These are phyloP conservation scores for Eidolon helvum DNA, from an alignment of 2,113 vertebrate species.

Conservation along the genomic window DNA sequence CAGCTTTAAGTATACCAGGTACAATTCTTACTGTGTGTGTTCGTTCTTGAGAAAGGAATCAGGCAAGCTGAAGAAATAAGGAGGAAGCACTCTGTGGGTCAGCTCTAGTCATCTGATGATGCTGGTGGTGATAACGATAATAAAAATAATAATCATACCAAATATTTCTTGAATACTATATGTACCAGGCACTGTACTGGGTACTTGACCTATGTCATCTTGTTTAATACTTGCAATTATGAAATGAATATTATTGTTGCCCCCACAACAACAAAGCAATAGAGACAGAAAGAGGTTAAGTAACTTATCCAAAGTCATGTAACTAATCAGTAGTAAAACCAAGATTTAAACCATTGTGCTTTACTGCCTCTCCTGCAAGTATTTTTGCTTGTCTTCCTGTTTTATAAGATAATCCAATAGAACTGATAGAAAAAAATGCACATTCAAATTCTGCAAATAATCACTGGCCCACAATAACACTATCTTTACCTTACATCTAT, in stretches of 20 bases:
- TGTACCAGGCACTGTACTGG: neutral
- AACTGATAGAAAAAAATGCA: neutral
- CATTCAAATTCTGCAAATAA: neutral
- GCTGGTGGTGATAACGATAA: neutral
- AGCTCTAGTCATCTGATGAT: neutral
- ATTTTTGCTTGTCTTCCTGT: neutral
- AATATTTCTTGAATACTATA: neutral
- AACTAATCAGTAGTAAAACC: neutral
- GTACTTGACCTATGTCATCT: neutral
- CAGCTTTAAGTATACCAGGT: conserved; percentile 93
- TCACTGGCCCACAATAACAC: neutral
- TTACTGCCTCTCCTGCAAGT: neutral
- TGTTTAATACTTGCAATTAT: neutral
- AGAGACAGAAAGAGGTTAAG: neutral
- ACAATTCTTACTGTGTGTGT: neutral
- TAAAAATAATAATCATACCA: neutral
- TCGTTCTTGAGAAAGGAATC: neutral
- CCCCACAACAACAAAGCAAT: neutral
- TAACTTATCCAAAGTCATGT: neutral
- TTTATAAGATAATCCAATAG: neutral
- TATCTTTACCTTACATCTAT: neutral
- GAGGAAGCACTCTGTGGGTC: neutral
- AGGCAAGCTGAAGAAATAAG: neutral
- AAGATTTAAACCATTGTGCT: neutral
- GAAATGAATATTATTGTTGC: neutral